Base-by-base conservation (phyloP, 2,797 vertebrate species). In the Telmatherina bonti region DNA sequence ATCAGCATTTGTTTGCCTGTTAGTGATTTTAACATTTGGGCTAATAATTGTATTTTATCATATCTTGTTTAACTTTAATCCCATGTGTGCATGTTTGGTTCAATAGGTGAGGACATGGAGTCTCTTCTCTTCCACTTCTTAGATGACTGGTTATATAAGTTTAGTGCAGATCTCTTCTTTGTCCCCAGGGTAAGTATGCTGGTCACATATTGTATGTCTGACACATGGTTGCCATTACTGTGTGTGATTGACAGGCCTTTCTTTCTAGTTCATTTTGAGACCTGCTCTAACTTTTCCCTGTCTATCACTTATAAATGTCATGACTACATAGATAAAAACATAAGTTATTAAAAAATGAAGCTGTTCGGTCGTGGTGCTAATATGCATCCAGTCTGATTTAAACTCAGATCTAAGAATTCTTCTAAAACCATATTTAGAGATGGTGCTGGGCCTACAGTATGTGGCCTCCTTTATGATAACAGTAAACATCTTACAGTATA, bases 101-200 rank as follows among this genome's bases (percentile, higher is more conserved):
- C 31, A 79, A 29, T 82, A 99, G 98, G 97, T 38, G 91, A 97
- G 0, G 98, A 99, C 82, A 86, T 99, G 92, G 89, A 96, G 27
- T 99, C 98, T 22, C 97, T 99, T 30, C 95, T 99, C 10, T 99
- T 96, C 84, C 96, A 99, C 83, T 97, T 99, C 82, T 78, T 99
- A 84, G 95, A 98, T 73, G 98, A 98, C 69, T 99, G 98, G 98
- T 94, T 99, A 45, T 99, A 95, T 87, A 99, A 97, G 83, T 99
- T 99, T 89, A 95, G 96, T 69, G 97, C 96, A 22, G 95, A 99
- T 47, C 86, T 94, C n/a, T 99, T 96, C 85, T 99, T 99, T 79
- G 52, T 99, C 79, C 97, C 98, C n/a, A 95, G 98, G 95, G 98
- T 99, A 81, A 94, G 95, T 78, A 8, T 59, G n/a, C 55, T 55